Evolutionary conservation across 2,797 vertebrate species (phyloP).

Genomic region (Clangula hyemalis): DNA sequence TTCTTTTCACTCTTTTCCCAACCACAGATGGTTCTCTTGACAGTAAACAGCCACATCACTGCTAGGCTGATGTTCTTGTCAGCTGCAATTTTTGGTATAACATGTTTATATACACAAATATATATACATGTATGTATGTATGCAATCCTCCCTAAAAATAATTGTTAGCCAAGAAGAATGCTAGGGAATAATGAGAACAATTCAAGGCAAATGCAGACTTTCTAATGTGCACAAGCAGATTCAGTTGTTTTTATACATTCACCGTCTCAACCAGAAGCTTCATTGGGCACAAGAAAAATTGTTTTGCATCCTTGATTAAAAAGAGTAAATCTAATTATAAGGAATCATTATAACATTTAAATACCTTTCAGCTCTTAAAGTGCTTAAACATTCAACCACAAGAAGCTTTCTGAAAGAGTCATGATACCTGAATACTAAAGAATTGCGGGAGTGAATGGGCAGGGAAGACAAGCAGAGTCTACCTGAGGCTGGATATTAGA

Average conservation of each 20-base stretch:
- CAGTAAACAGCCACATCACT: background rate
- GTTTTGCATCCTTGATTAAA: conserved; percentile 70
- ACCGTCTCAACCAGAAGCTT: conserved; percentile 39
- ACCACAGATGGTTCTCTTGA: conserved; percentile 13
- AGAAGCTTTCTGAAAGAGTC: conserved; percentile 42
- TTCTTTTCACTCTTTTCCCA: background rate
- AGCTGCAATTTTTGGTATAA: conserved; percentile 24
- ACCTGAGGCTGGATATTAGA: background rate
- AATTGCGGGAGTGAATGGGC: background rate
- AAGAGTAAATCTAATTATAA: conserved; percentile 72
- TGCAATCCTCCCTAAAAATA: conserved; percentile 22
- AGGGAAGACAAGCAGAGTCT: background rate
- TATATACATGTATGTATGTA: rapidly evolving
- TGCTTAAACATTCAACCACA: conserved; percentile 43
- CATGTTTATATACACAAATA: background rate
- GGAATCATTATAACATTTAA: conserved; percentile 72
- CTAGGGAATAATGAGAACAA: conserved; percentile 50
- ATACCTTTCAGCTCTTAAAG: conserved; percentile 57
- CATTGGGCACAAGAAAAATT: conserved; percentile 57
- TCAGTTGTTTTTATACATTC: conserved; percentile 19
- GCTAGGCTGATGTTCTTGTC: conserved; percentile 40
- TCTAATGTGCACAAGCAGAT: conserved; percentile 55
- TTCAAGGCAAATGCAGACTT: conserved; percentile 35
- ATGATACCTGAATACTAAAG: conserved; percentile 55
- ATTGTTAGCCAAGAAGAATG: conserved; percentile 37